Percentiles rank a stretch among this genome's conserved stretches.
phyloP scores from a whole-genome alignment of 1,140 invertebrate genomes.

The Pogonomyrmex californicus region DNA sequence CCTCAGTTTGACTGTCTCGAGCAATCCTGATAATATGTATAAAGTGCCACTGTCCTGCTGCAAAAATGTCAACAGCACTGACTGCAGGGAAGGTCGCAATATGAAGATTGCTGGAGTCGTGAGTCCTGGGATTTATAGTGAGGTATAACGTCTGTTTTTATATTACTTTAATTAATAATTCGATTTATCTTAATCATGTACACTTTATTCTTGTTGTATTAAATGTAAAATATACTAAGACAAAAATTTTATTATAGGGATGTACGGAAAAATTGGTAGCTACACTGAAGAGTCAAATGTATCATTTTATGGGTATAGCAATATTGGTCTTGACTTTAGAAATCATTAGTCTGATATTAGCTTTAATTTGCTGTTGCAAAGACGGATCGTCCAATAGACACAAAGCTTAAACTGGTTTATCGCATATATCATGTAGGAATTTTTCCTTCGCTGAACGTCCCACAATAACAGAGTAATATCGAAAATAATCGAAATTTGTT shows the following conservation, averaged over 20 bases:
- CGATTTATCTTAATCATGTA: background rate
- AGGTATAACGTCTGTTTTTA: conserved; percentile 82
- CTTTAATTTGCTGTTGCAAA: conserved; percentile 93
- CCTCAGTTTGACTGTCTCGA: conserved; percentile 78
- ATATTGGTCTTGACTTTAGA: conserved; percentile 90
- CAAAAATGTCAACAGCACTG: conserved; percentile 82
- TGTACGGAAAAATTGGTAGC: conserved; percentile 91
- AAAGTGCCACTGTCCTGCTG: conserved; percentile 90
- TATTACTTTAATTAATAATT: background rate
- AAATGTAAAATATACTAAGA: background rate
- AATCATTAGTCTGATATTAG: conserved; percentile 92
- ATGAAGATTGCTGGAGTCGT: conserved; percentile 86
- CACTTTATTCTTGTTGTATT: background rate
- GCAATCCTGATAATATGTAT: conserved; percentile 81
- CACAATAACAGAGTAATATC: conserved; percentile 12
- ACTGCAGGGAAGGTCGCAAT: conserved; percentile 86
- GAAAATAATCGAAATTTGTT: conserved; percentile 41
- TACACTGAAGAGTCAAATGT: conserved; percentile 88
- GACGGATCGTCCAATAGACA: conserved; percentile 90
- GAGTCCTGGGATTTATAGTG: conserved; percentile 86
- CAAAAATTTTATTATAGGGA: conserved; percentile 87
- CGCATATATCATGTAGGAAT: conserved; percentile 1
- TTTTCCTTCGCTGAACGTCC: conserved; percentile 23
- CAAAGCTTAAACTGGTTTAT: conserved; percentile 88
- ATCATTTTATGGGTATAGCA: conserved; percentile 89